Percentiles rank a stretch among this genome's conserved stretches.
phyloP scores from a whole-genome alignment of 2,113 vertebrate genomes.

The Tylochromis polylepis region DNA sequence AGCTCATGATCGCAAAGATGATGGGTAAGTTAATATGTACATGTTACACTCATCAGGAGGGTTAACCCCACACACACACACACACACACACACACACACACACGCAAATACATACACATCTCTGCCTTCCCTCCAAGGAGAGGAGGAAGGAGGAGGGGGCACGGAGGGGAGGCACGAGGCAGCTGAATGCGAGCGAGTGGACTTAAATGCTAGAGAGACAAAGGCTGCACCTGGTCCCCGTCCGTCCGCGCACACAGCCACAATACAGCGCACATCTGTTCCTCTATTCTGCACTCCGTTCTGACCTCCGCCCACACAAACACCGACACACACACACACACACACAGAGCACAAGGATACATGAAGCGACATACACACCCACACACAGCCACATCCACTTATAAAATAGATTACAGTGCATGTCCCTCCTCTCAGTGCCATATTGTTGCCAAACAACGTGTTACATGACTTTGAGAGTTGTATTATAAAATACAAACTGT shows the following conservation, averaged over 20 bases:
- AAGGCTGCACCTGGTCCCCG: constrained; percentile 93
- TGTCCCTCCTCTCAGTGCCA: constrained; percentile 1
- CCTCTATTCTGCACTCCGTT: constrained; percentile 53
- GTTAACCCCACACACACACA: constrained; percentile 6
- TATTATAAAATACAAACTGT: no score
- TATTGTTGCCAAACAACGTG: neutral
- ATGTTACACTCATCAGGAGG: neutral
- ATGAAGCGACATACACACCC: neutral
- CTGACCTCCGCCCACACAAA: constrained; percentile 43
- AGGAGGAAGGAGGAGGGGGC: neutral
- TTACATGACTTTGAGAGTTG: constrained; percentile 13
- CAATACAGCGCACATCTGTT: constrained; percentile 89
- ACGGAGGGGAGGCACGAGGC: constrained; percentile 47
- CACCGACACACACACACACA: constrained; percentile 5
- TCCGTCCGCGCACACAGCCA: constrained; percentile 77
- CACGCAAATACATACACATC: constrained; percentile 12
- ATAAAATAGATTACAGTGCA: constrained; percentile 18
- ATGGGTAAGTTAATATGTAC: constrained; percentile 69
- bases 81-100: neutral
- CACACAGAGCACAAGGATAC: neutral
- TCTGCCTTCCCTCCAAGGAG: constrained; percentile 45
- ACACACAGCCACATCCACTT: constrained; percentile 18
- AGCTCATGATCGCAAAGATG: constrained; percentile 76
- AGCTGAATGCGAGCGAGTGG: constrained; percentile 74
- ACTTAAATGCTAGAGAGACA: constrained; percentile 80